Percentiles rank a stretch among this genome's conserved stretches.
These are phyloP conservation scores for Ciconia boyciana DNA, from an alignment of 2,113 vertebrate species.

Conservation along the genomic window DNA sequence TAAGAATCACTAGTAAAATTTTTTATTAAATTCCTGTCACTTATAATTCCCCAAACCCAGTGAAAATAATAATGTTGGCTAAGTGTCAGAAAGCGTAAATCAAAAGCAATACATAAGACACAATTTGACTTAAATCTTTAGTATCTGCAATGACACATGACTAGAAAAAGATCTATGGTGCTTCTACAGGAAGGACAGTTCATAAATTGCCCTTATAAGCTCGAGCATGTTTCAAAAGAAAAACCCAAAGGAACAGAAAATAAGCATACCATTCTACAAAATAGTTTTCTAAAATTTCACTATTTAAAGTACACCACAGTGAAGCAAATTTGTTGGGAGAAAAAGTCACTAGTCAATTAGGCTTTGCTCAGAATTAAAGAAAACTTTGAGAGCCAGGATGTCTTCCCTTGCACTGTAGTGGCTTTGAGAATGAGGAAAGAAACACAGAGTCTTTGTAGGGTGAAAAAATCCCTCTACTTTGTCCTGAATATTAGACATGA, in stretches of 20 bases:
- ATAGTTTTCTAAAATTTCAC: background rate
- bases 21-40: background rate
- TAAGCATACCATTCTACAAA: background rate
- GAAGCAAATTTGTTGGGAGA: background rate
- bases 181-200: background rate
- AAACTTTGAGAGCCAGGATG: background rate
- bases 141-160: background rate
- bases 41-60: background rate
- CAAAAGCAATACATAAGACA: background rate
- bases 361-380: background rate
- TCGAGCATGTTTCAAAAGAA: background rate
- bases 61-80: background rate
- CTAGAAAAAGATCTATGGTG: background rate
- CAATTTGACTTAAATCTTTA: background rate
- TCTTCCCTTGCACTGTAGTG: background rate
- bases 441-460: background rate
- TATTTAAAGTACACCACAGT: background rate
- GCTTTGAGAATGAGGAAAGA: background rate
- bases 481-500: background rate
- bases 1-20: background rate
- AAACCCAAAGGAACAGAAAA: background rate
- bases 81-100: background rate
- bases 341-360: background rate
- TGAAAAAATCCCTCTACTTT: background rate
- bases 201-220: conserved; percentile 7